Conservation (phyloP, 2,888 invertebrate genomes). For the Anodontia alba region DNA sequence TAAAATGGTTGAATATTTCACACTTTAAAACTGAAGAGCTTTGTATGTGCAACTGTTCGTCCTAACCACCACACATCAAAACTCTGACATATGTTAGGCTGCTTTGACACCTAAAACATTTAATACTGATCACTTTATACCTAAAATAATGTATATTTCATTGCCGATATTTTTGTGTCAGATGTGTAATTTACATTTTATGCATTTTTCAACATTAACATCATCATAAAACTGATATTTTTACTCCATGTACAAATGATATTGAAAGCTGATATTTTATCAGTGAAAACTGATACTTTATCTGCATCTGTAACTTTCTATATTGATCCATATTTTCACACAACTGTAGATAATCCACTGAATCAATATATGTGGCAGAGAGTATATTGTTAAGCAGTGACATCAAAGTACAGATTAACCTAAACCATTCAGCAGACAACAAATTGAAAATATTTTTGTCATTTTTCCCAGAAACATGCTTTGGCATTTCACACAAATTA, state of each 20-base stretch:
- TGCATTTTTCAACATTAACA: neutral
- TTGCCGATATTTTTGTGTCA: neutral
- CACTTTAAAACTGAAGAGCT: neutral
- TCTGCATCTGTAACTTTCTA: neutral
- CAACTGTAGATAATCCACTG: neutral
- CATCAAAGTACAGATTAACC: neutral
- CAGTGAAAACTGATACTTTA: neutral
- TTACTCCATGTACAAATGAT: neutral
- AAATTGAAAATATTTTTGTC: too few relatives aligned
- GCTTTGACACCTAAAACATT: neutral
- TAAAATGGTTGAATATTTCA: neutral
- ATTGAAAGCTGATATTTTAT: neutral
- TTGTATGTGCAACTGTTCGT: neutral
- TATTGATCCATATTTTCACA: neutral
- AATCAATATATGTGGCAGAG: conserved; percentile 2
- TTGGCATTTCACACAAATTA: too few relatives aligned
- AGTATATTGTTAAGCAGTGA: neutral
- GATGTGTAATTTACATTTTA: conserved; percentile 4
- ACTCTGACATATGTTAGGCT: too few relatives aligned
- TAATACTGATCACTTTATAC: neutral
- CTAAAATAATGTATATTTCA: neutral
- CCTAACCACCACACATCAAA: neutral
- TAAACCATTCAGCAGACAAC: too few relatives aligned
- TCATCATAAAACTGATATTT: neutral
- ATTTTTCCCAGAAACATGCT: too few relatives aligned